A percentile compares a stretch with the other conserved stretches of the same genome.
Evolutionary conservation across 2,888 invertebrate genomes (phyloP).

Genomic region (Plemyria rubiginata): DNA sequence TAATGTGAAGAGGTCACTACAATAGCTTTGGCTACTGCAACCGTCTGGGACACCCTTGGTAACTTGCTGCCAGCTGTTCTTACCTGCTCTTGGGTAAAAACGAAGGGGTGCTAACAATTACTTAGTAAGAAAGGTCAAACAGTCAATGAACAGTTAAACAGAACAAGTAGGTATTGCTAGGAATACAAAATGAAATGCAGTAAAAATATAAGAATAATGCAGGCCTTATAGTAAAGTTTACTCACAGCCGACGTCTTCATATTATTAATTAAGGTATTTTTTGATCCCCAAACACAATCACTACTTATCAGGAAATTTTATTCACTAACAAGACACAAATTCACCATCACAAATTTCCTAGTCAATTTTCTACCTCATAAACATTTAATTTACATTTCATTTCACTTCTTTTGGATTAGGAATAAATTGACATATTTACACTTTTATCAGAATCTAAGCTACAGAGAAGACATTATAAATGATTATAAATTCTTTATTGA

Average conservation of each 20-base stretch:
- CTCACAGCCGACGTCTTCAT: slow-evolving; percentile 36
- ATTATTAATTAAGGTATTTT: not conserved
- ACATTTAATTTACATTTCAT: too few species aligned
- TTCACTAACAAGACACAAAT: not conserved
- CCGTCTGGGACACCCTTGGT: not conserved
- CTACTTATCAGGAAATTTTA: not conserved
- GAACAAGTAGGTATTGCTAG: not conserved
- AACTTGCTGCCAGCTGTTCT: not conserved
- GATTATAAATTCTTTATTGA: not conserved
- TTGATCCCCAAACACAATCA: slow-evolving; percentile 8
- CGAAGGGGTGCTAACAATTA: slow-evolving; percentile 1
- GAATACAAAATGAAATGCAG: not conserved
- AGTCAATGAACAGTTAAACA: not conserved
- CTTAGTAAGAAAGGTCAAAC: not conserved
- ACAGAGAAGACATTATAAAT: not conserved
- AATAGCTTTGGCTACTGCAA: not conserved
- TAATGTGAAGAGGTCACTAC: not conserved
- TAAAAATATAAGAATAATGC: not conserved
- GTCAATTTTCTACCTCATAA: too few species aligned
- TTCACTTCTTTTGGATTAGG: too few species aligned
- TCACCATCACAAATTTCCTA: not conserved
- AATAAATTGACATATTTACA: not conserved
- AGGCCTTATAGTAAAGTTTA: slow-evolving; percentile 1
- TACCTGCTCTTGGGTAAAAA: not conserved
- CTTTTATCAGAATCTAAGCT: not conserved